phyloP scores from a whole-genome alignment of 2,888 invertebrate species.

The Hoplodrina ambigua region DNA sequence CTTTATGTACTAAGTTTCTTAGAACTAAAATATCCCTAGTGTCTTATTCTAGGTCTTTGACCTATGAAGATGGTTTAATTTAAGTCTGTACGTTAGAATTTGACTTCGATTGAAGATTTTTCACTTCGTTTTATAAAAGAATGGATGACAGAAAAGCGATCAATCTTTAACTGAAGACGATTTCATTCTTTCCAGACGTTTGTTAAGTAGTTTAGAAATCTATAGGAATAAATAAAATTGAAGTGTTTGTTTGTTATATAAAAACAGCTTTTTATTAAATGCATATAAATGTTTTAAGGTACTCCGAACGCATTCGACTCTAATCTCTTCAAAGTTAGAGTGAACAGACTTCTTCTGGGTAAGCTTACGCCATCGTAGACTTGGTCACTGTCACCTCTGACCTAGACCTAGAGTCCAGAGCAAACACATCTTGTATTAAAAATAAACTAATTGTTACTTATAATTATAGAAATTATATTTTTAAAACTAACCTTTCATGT shows the following conservation, averaged over 20 bases:
- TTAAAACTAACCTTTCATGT: neutral
- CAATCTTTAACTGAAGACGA: conserved; percentile 43
- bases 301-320: no score
- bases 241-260: conserved; percentile 16
- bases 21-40: conserved; percentile 40
- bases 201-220: conserved; percentile 31
- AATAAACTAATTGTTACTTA: no score
- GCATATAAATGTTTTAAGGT: no score
- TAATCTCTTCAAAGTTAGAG: no score
- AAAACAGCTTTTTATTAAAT: no score
- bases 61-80: conserved; percentile 44
- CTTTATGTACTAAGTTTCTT: conserved; percentile 49
- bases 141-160: conserved; percentile 42
- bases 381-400: no score
- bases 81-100: conserved; percentile 36
- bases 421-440: no score
- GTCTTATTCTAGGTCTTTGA: conserved; percentile 41
- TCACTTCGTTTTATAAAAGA: conserved; percentile 35
- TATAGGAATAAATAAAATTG: conserved; percentile 35
- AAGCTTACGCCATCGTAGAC: no score
- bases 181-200: conserved; percentile 43
- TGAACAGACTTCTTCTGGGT: no score
- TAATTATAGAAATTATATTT: no score
- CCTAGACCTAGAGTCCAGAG: no score
- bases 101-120: conserved; percentile 30